phyloP scores from a whole-genome alignment of 2,113 vertebrate genomes.

The Tachysurus fulvidraco region DNA sequence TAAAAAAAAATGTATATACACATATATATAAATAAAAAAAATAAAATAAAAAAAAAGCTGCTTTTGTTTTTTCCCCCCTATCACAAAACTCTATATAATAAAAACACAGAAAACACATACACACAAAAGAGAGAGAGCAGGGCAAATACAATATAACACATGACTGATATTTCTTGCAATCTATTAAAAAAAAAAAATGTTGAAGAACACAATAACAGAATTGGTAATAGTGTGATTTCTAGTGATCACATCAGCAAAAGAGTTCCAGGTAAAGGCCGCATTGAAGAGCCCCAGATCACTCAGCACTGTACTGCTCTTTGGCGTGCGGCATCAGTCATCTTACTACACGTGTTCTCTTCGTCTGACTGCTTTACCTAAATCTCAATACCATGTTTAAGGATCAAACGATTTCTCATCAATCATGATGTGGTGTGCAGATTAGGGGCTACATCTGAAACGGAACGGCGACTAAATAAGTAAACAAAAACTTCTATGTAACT shows the following conservation, averaged over 20 bases:
- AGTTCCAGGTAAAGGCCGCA: neutral
- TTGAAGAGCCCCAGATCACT: neutral
- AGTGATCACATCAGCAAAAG: neutral
- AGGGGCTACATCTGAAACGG: neutral
- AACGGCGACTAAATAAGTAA: neutral
- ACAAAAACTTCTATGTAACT: neutral
- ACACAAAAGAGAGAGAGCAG: neutral
- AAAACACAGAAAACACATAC: neutral
- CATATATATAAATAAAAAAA: neutral
- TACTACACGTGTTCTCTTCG: slow-evolving; percentile 65
- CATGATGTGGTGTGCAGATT: neutral
- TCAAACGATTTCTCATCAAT: neutral
- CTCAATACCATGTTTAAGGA: too few species aligned
- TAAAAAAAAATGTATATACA: too few species aligned
- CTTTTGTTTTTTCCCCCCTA: neutral
- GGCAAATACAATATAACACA: neutral
- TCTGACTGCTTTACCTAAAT: slow-evolving; percentile 62
- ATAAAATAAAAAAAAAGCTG: neutral
- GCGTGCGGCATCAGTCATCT: slow-evolving; percentile 32
- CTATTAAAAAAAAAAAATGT: neutral
- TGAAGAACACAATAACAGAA: neutral
- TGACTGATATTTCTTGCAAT: neutral
- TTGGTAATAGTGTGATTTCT: neutral
- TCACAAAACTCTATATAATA: neutral
- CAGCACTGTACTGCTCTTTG: slow-evolving; percentile 15